These are phyloP conservation scores for Python bivittatus DNA, from an alignment of 2,113 vertebrate genomes.

Conservation along the genomic window DNA sequence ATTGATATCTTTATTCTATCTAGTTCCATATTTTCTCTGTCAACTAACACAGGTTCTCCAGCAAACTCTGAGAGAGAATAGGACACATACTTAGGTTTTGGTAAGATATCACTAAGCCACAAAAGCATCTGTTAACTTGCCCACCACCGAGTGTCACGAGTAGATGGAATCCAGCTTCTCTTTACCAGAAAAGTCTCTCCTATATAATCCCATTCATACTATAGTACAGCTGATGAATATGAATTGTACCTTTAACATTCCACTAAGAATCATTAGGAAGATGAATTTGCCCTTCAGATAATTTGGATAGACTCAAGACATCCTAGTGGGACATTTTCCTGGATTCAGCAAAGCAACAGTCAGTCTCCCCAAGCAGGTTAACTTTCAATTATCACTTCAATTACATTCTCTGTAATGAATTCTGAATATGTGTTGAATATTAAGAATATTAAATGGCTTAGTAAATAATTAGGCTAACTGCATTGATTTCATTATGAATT, in stretches of 20 bases:
- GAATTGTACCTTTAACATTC: not conserved
- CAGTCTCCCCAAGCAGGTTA: not conserved
- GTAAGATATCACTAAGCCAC: not conserved
- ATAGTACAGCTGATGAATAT: not conserved
- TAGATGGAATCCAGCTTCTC: not conserved
- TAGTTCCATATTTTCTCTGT: not conserved
- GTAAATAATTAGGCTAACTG: not conserved
- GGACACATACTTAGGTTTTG: not conserved
- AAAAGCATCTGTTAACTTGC: not conserved
- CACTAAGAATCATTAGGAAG: not conserved
- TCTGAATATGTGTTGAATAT: not conserved
- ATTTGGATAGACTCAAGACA: not conserved
- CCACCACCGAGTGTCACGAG: not conserved
- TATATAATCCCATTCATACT: not conserved
- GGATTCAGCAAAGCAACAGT: not conserved
- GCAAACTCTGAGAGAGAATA: not conserved
- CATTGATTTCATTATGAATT: not conserved
- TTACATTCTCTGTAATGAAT: not conserved
- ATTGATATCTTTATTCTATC: not conserved
- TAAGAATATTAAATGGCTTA: not conserved
- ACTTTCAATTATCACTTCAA: not conserved
- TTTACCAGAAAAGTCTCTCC: not conserved
- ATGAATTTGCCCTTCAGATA: not conserved
- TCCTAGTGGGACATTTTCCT: not conserved
- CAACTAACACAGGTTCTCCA: not conserved